A percentile compares a stretch with the other conserved stretches of the same genome.
Conservation (phyloP, 2,888 invertebrate species). For the Troides helena region DNA sequence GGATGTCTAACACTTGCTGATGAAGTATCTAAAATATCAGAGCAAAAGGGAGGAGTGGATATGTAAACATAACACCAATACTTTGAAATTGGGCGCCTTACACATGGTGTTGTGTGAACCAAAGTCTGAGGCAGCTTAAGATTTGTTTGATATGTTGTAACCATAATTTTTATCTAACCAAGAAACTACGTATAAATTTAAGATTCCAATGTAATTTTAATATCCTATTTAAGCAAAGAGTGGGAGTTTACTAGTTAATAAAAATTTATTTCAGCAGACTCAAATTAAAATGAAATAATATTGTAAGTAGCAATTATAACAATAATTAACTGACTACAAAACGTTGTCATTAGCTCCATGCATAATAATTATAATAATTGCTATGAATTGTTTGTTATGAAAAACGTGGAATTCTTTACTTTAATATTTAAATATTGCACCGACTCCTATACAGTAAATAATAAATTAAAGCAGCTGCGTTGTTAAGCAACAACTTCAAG, state of each 20-base stretch:
- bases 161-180: too few relatives aligned
- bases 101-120: too few relatives aligned
- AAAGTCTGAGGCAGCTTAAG: too few relatives aligned
- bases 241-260: neutral
- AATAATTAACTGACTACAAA: constrained; percentile 2
- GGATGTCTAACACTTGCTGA: too few relatives aligned
- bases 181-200: too few relatives aligned
- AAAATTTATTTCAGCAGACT: neutral
- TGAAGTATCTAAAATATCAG: too few relatives aligned
- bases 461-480: neutral
- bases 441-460: constrained; percentile 1
- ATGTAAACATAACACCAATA: too few relatives aligned
- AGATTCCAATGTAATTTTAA: too few relatives aligned
- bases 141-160: too few relatives aligned
- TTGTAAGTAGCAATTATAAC: constrained; percentile 13
- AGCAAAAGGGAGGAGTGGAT: too few relatives aligned
- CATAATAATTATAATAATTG: constrained; percentile 2
- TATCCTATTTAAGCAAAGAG: neutral
- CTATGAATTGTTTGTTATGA: neutral
- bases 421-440: constrained; percentile 4
- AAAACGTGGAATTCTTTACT: neutral
- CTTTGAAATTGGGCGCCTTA: too few relatives aligned
- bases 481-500: neutral
- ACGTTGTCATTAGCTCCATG: neutral
- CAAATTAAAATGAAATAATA: neutral